phyloP scores from a whole-genome alignment of 2,888 invertebrate species.

The Brachypterus glaber region DNA sequence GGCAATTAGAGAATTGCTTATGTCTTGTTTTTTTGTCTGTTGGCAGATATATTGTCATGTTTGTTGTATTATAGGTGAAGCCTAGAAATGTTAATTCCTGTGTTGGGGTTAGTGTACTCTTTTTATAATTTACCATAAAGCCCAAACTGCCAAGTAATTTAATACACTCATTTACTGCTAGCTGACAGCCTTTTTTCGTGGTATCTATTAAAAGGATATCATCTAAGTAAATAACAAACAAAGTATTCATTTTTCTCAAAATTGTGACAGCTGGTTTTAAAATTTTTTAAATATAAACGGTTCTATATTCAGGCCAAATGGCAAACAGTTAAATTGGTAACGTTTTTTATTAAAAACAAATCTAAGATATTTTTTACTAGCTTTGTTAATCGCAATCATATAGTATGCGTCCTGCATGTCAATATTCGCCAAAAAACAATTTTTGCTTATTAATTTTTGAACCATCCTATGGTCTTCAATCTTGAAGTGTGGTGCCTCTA shows the following conservation, averaged over 20 bases:
- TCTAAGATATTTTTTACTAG: slow-evolving; percentile 3
- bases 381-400: slow-evolving; percentile 2
- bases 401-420: slow-evolving; percentile 1
- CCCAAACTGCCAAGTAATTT: neutral
- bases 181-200: slow-evolving; percentile 1
- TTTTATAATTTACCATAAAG: slow-evolving; percentile 7
- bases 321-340: slow-evolving; percentile 7
- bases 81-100: no score
- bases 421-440: neutral
- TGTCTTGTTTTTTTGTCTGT: no score
- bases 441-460: neutral
- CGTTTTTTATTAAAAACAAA: slow-evolving; percentile 4
- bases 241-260: neutral
- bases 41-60: no score
- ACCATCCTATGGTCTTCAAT: neutral
- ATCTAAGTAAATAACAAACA: slow-evolving; percentile 8
- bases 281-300: no score
- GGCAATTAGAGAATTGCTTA: no score
- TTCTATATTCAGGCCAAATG: slow-evolving; percentile 3
- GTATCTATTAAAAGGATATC: slow-evolving; percentile 1
- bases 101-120: neutral
- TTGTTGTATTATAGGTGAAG: no score
- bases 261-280: no score
- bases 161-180: no score
- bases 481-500: neutral